Percentiles rank a stretch among this genome's conserved stretches.
Evolutionary conservation across 2,797 vertebrate species (phyloP).

Genomic region (Rhinichthys osculus): DNA sequence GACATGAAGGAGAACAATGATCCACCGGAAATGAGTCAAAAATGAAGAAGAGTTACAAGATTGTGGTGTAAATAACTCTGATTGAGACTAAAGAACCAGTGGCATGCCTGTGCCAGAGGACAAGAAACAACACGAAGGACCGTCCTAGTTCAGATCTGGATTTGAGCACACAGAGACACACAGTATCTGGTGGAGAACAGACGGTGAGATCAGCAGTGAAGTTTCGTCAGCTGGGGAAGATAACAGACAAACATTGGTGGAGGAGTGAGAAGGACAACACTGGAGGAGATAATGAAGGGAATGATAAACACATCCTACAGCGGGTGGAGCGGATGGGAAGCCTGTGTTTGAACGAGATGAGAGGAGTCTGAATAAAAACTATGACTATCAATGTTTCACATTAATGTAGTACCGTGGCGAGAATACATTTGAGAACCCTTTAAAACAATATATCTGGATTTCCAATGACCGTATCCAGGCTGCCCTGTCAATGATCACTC

Average conservation of each 20-base stretch:
- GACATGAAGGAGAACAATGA: background rate
- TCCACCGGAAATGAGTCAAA: background rate
- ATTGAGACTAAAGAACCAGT: background rate
- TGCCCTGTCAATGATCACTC: background rate
- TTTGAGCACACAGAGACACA: background rate
- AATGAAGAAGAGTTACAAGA: background rate
- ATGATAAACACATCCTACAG: background rate
- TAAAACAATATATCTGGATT: background rate
- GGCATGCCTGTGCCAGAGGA: background rate
- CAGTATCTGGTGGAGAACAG: background rate
- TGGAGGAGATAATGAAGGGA: background rate
- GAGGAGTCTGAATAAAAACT: background rate
- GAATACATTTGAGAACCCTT: background rate
- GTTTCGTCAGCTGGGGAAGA: background rate
- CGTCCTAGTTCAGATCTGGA: too few species aligned
- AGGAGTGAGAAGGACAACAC: background rate
- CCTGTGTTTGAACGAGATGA: background rate
- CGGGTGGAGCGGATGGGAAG: accelerated
- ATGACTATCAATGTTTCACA: background rate
- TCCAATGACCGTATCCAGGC: background rate
- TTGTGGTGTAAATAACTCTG: background rate
- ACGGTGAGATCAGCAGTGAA: background rate
- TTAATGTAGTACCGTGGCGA: background rate
- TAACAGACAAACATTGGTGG: background rate
- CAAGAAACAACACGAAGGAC: background rate